Conservation (phyloP, 2,113 vertebrate genomes). For the Syngnathus scovelli region DNA sequence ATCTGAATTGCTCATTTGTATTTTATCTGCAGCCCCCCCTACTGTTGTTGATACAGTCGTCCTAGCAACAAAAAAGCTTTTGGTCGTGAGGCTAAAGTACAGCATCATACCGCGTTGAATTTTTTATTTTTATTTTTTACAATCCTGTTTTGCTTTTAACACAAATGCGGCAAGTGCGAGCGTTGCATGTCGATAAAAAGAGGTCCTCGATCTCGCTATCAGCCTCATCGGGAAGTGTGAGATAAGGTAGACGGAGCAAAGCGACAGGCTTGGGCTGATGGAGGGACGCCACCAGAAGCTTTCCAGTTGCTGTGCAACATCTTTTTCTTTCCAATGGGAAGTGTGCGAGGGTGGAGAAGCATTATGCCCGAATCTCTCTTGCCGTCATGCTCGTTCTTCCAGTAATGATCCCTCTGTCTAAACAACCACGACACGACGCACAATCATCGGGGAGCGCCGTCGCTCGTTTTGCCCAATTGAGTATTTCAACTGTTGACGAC, state of each 20-base stretch:
- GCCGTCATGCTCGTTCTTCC: constrained; percentile 7
- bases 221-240: constrained; percentile 28
- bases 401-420: constrained; percentile 6
- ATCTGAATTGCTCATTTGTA: constrained; percentile 9
- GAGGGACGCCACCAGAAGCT: constrained; percentile 20
- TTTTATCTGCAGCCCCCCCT: constrained; percentile 14
- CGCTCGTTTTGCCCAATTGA: constrained; percentile 18
- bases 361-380: constrained; percentile 13
- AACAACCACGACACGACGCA: not conserved
- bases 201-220: constrained; percentile 17
- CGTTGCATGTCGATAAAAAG: constrained; percentile 12
- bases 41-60: constrained; percentile 15
- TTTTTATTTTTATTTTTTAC: not conserved
- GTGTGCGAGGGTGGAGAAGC: constrained; percentile 8
- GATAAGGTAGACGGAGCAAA: constrained; percentile 36
- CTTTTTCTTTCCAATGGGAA: constrained; percentile 2
- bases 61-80: constrained; percentile 9
- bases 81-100: constrained; percentile 5
- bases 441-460: constrained; percentile 3
- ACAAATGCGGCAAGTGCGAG: constrained; percentile 24
- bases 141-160: not conserved
- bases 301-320: constrained; percentile 4
- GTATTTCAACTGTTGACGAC: constrained; percentile 3
- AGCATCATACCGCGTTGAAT: not conserved
- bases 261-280: constrained; percentile 19